These are phyloP conservation scores for Drosophila buzzatii DNA, from an alignment of 2,888 invertebrate species.

Conservation along the genomic window DNA sequence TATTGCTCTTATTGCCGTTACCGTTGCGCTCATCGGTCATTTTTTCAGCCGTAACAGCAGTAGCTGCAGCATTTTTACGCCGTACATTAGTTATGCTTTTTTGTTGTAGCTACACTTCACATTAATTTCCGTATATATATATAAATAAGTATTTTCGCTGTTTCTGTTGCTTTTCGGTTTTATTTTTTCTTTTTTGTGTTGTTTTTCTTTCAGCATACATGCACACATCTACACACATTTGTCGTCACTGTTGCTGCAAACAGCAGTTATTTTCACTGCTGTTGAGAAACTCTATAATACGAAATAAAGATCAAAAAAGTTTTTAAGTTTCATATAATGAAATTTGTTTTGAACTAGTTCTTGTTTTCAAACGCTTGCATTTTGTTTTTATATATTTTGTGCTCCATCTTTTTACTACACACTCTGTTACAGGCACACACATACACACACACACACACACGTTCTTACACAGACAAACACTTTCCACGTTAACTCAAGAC, in stretches of 20 bases:
- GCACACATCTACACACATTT: constrained; percentile 46
- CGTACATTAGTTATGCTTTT: constrained; percentile 58
- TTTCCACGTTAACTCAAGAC: constrained; percentile 64
- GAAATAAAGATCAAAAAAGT: constrained; percentile 24
- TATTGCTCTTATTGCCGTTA: constrained; percentile 87
- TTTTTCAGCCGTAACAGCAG: constrained; percentile 89
- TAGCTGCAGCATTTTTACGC: constrained; percentile 69
- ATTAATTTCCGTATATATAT: constrained; percentile 39
- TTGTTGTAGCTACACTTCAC: constrained; percentile 57
- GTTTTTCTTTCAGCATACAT: constrained; percentile 53
- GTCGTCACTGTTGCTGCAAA: constrained; percentile 34
- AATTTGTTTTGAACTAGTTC: constrained; percentile 27
- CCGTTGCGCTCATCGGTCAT: constrained; percentile 87
- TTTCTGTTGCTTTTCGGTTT: constrained; percentile 32
- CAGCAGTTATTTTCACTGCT: constrained; percentile 51
- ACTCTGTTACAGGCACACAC: constrained; percentile 46
- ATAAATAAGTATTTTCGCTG: constrained; percentile 10
- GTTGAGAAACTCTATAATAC: constrained; percentile 37
- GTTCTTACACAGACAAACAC: constrained; percentile 42
- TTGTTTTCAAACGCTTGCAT: constrained; percentile 48
- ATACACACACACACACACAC: constrained; percentile 20
- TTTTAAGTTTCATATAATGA: constrained; percentile 19
- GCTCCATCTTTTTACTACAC: constrained; percentile 71
- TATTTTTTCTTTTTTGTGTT: constrained; percentile 39
- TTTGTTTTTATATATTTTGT: constrained; percentile 68